These are phyloP conservation scores for Drosophila trichaetosa DNA, from an alignment of 2,888 invertebrate species.

Conservation along the genomic window DNA sequence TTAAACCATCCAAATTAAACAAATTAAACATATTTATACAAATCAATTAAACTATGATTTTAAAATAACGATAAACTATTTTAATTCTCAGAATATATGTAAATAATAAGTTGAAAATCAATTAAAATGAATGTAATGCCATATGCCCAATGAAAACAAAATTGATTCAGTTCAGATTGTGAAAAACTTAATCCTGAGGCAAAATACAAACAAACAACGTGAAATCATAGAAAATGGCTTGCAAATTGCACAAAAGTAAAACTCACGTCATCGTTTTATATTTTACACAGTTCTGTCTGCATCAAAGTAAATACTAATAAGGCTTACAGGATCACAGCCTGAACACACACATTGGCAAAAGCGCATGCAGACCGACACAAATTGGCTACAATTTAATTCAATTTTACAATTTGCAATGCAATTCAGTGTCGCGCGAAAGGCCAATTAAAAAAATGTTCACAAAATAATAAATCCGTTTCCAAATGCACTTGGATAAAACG, in stretches of 20 bases:
- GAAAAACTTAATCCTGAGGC: constrained; percentile 19
- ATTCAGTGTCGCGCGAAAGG: constrained; percentile 35
- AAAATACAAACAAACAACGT: constrained; percentile 13
- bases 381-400: constrained; percentile 71
- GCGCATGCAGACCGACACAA: constrained; percentile 7
- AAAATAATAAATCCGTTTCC: constrained; percentile 72
- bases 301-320: constrained; percentile 53
- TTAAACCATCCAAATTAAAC: neutral
- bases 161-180: constrained; percentile 7
- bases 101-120: constrained; percentile 6
- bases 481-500: constrained; percentile 32
- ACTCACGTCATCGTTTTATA: constrained; percentile 32
- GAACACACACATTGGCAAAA: neutral
- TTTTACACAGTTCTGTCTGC: constrained; percentile 22
- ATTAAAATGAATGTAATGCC: constrained; percentile 3
- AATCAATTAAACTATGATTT: neutral
- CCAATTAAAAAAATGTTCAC: constrained; percentile 62
- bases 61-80: neutral
- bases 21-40: neutral
- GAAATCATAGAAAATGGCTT: constrained; percentile 9
- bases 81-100: neutral
- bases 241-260: constrained; percentile 25
- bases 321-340: constrained; percentile 53
- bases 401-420: constrained; percentile 59
- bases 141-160: neutral